These are phyloP conservation scores for Podabrus alpinus DNA, from an alignment of 2,888 invertebrate species.

Conservation along the genomic window DNA sequence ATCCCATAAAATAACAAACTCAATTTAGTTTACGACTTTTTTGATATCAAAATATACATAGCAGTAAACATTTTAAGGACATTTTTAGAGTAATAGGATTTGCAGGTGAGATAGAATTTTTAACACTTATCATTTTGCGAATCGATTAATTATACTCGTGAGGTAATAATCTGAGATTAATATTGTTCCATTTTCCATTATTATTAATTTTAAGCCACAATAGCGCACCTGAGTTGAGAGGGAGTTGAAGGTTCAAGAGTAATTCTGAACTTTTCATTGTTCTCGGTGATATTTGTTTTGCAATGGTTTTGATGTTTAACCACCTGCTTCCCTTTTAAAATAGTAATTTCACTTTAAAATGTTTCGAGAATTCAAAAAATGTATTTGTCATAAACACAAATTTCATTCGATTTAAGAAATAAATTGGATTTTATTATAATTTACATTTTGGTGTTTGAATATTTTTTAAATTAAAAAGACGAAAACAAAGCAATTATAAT, in stretches of 20 bases:
- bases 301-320: constrained; percentile 3
- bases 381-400: background rate
- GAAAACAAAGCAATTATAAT: background rate
- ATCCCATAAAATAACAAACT: constrained; percentile 26
- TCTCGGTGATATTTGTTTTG: constrained; percentile 1
- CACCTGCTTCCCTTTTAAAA: background rate
- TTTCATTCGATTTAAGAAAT: background rate
- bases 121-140: background rate
- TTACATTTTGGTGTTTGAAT: background rate
- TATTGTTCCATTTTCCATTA: background rate
- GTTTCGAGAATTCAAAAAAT: background rate
- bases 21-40: constrained; percentile 24
- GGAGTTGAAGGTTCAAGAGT: background rate
- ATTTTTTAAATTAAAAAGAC: background rate
- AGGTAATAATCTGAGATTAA: background rate
- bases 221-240: background rate
- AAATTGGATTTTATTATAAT: background rate
- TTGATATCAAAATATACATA: constrained; percentile 18
- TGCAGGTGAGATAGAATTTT: background rate
- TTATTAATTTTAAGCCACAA: background rate
- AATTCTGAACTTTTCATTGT: background rate
- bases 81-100: background rate
- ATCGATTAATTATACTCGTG: background rate
- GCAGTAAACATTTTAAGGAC: constrained; percentile 9
- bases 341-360: background rate